These are phyloP conservation scores for Nemoura dubitans DNA, from an alignment of 2,888 invertebrate species.

Conservation along the genomic window DNA sequence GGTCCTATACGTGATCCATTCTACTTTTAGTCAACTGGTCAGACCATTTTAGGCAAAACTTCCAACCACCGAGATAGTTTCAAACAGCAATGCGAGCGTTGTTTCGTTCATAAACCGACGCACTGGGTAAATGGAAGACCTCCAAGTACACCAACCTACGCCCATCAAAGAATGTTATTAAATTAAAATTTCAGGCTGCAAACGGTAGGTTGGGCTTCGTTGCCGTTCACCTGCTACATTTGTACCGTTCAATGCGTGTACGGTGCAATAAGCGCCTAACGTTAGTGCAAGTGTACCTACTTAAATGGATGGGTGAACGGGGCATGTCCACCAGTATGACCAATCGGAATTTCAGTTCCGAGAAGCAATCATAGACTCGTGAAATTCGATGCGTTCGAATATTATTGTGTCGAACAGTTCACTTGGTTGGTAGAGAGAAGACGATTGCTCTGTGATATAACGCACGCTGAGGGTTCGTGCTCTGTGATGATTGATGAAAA, in stretches of 20 bases:
- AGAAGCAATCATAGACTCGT: neutral
- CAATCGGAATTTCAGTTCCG: neutral
- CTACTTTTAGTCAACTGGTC: no score
- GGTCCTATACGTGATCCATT: no score
- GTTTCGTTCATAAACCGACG: no score
- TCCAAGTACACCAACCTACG: neutral
- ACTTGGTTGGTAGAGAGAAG: neutral
- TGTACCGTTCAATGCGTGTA: neutral
- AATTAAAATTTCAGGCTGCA: neutral
- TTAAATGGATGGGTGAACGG: neutral
- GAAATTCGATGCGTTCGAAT: neutral
- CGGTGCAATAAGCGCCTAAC: neutral
- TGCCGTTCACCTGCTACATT: neutral
- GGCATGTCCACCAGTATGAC: neutral
- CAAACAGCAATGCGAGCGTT: no score
- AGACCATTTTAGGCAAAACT: no score
- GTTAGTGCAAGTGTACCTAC: neutral
- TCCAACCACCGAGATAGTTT: no score
- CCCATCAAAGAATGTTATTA: neutral
- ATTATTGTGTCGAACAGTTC: neutral
- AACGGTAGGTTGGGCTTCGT: neutral
- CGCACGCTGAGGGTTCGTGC: no score
- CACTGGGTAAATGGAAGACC: no score
- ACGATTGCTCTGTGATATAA: no score
- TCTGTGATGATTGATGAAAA: no score